A percentile compares a stretch with the other conserved stretches of the same genome.
Evolutionary conservation across 2,888 invertebrate genomes (phyloP).

Genomic region (Synanthedon andrenaeformis): DNA sequence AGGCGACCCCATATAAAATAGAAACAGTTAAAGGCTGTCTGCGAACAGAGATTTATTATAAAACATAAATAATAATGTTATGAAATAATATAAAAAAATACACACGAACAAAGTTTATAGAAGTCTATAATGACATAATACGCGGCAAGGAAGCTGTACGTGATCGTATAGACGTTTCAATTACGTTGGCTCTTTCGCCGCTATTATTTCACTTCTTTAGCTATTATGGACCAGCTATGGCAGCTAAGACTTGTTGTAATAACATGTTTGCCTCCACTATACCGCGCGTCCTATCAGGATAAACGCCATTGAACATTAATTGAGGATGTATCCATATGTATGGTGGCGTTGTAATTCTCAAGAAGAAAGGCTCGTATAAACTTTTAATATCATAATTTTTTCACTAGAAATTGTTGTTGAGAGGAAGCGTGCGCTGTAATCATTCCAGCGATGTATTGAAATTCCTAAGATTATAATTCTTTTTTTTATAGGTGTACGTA

Average conservation of each 20-base stretch:
- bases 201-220: conserved; percentile 12
- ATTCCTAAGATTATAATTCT: too few species aligned
- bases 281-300: conserved; percentile 23
- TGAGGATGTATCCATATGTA: conserved; percentile 32
- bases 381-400: conserved; percentile 11
- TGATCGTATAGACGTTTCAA: conserved; percentile 14
- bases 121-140: neutral
- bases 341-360: conserved; percentile 8
- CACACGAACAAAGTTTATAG: neutral
- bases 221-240: conserved; percentile 3
- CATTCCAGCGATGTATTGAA: too few species aligned
- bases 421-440: neutral
- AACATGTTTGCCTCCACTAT: conserved; percentile 8
- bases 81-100: neutral
- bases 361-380: conserved; percentile 1
- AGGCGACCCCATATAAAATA: too few species aligned
- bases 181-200: conserved; percentile 9
- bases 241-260: conserved; percentile 6
- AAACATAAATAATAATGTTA: neutral
- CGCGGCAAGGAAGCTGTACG: neutral
- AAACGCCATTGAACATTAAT: conserved; percentile 31
- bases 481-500: too few species aligned
- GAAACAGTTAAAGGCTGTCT: too few species aligned
- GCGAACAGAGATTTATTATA: too few species aligned
- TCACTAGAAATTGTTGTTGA: conserved; percentile 7